Percentiles rank a stretch among this genome's conserved stretches.
phyloP scores from a whole-genome alignment of 2,888 invertebrate genomes.

The Bellardia bayeri region DNA sequence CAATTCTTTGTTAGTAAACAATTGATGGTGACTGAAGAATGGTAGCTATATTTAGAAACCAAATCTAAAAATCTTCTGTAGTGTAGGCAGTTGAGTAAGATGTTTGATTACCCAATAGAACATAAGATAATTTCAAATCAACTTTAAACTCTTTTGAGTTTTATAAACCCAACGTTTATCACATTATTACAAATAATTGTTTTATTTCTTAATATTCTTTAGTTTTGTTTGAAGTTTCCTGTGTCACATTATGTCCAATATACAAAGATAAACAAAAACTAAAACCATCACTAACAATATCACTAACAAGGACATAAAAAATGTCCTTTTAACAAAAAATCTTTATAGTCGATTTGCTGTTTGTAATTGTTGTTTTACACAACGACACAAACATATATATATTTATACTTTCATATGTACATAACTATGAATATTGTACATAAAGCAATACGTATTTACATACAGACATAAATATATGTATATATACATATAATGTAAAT shows the following conservation, averaged over 20 bases:
- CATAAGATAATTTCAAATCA: too few relatives aligned
- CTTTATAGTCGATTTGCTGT: constrained; percentile 62
- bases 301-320: constrained; percentile 44
- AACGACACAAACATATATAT: neutral
- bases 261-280: constrained; percentile 10
- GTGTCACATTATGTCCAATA: neutral
- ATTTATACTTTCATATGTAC: neutral
- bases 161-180: too few relatives aligned
- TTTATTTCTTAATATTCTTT: neutral
- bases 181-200: too few relatives aligned
- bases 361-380: constrained; percentile 53
- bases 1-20: too few relatives aligned
- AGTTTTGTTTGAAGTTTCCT: neutral
- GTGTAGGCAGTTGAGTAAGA: too few relatives aligned
- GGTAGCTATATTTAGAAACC: too few relatives aligned
- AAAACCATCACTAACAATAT: constrained; percentile 16
- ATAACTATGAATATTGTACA: neutral
- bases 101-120: too few relatives aligned
- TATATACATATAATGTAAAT: constrained; percentile 39
- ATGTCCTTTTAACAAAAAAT: constrained; percentile 56
- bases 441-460: neutral
- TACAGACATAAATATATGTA: constrained; percentile 5
- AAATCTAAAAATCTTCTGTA: too few relatives aligned
- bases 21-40: too few relatives aligned
- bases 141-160: too few relatives aligned